phyloP scores from a whole-genome alignment of 2,888 invertebrate genomes.

The Apamea monoglypha region DNA sequence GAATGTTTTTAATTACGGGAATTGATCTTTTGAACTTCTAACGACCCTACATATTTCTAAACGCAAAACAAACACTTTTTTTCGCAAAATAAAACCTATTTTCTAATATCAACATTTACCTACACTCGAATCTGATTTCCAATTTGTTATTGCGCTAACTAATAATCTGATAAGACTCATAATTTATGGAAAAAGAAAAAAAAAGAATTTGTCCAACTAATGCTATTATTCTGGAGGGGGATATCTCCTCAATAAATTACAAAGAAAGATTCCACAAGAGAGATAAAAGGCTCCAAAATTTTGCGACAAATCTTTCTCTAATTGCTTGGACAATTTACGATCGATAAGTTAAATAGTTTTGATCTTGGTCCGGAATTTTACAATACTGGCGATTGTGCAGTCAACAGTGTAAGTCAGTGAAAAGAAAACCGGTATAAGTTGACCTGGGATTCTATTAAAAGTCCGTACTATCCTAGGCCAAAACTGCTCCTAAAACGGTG shows the following conservation, averaged over 20 bases:
- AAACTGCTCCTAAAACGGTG: neutral
- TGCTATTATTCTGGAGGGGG: slow-evolving; percentile 10
- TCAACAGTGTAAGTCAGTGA: neutral
- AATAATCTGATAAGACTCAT: slow-evolving; percentile 37
- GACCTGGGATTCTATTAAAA: too few relatives aligned
- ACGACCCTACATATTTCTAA: neutral
- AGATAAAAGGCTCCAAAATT: slow-evolving; percentile 52
- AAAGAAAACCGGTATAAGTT: neutral
- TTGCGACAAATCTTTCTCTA: slow-evolving; percentile 45
- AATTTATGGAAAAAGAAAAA: slow-evolving; percentile 20
- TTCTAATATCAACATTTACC: slow-evolving; percentile 14
- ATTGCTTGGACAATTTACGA: slow-evolving; percentile 42
- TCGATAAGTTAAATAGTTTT: slow-evolving; percentile 20
- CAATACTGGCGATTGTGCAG: neutral
- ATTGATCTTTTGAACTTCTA: neutral
- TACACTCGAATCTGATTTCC: slow-evolving; percentile 22
- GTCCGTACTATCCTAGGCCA: neutral
- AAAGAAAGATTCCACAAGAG: slow-evolving; percentile 40
- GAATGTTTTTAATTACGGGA: neutral
- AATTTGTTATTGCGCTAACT: slow-evolving; percentile 18
- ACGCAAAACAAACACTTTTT: neutral
- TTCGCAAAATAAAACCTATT: slow-evolving; percentile 13
- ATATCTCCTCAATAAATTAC: slow-evolving; percentile 47
- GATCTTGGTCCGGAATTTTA: neutral
- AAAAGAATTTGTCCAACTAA: slow-evolving; percentile 41